Evolutionary conservation across 1,140 invertebrate species (phyloP), one percentile per base, ranked within the genome.

Genomic region (Pectinophora gossypiella): DNA sequence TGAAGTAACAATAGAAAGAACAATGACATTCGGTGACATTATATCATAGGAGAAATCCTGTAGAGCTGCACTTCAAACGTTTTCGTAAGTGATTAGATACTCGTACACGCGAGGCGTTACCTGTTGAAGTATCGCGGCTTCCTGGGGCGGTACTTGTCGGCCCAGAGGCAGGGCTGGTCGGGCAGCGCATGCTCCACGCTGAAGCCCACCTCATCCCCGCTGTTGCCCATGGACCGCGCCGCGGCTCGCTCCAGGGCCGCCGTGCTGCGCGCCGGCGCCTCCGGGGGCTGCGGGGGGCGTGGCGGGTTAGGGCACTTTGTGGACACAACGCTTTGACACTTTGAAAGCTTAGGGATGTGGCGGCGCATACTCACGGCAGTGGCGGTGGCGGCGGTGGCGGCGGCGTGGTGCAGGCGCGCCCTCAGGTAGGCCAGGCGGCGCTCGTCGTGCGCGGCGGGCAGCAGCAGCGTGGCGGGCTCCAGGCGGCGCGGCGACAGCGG

Each of bases 61-160:
- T n/a, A n/a, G n/a, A n/a, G n/a, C n/a, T n/a, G n/a, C n/a, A n/a
- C n/a, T n/a, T n/a, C n/a, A n/a, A n/a, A n/a, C n/a, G n/a, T n/a
- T n/a, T n/a, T n/a, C n/a, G n/a, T n/a, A n/a, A n/a, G n/a, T n/a
- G n/a, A n/a, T n/a, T n/a, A n/a, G n/a, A n/a, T 23, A 46, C 44
- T 13, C 2, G 6, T 23, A 12, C 2, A 9, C 19, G 46, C 23
- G 20, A 12, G 7, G 38, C 12, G 32, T 20, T 53, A 88, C 83
- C 85, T 92, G 89, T 99, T 99, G 86, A 99, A 99, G 87, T 99
- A 99, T 48, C 98, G 87, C 1, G 98, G 98, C 84, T 99, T 99
- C 16, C 98, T 87, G 0, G 98, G 98, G 9, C 98, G 88, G 83
- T 99, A 99, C 87, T 99, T 99, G 73, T 99, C 98, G 0, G 97